Percentiles rank a stretch among this genome's conserved stretches.
These are phyloP conservation scores for Grallaria varia DNA, from an alignment of 2,113 vertebrate genomes.

Conservation along the genomic window DNA sequence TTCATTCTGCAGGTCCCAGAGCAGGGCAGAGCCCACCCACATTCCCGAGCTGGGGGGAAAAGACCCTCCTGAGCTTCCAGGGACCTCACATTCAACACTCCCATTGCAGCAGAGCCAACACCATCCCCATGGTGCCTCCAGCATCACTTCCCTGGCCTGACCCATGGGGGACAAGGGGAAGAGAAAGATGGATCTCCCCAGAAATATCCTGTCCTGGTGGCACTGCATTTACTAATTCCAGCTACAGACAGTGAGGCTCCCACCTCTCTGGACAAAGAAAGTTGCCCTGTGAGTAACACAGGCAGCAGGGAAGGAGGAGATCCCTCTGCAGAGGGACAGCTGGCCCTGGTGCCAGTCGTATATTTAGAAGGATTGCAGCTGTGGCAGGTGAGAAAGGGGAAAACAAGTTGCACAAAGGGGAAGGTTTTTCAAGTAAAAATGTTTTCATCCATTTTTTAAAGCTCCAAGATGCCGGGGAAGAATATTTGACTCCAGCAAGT, in stretches of 20 bases:
- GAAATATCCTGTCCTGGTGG: background rate
- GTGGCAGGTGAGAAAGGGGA: background rate
- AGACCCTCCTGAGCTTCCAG: rapidly evolving
- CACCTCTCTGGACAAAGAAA: background rate
- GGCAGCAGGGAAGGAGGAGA: background rate
- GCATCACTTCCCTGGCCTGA: background rate
- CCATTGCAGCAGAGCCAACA: too few relatives aligned
- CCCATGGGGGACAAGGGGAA: background rate
- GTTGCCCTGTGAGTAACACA: background rate
- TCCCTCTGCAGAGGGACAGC: background rate
- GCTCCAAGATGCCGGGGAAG: background rate
- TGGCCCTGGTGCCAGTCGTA: background rate
- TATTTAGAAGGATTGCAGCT: background rate
- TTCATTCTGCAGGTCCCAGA: background rate
- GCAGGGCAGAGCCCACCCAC: background rate
- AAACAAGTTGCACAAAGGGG: background rate
- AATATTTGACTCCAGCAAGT: background rate
- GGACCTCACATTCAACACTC: rapidly evolving
- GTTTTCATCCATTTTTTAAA: background rate
- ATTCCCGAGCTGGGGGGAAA: rapidly evolving
- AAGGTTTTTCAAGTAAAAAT: background rate
- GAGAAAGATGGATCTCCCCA: background rate
- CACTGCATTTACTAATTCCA: background rate
- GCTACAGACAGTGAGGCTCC: background rate
- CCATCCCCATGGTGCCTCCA: background rate